A percentile compares a stretch with the other conserved stretches of the same genome.
Evolutionary conservation across 2,888 invertebrate genomes (phyloP).

Genomic region (Caenorhabditis panamensis): DNA sequence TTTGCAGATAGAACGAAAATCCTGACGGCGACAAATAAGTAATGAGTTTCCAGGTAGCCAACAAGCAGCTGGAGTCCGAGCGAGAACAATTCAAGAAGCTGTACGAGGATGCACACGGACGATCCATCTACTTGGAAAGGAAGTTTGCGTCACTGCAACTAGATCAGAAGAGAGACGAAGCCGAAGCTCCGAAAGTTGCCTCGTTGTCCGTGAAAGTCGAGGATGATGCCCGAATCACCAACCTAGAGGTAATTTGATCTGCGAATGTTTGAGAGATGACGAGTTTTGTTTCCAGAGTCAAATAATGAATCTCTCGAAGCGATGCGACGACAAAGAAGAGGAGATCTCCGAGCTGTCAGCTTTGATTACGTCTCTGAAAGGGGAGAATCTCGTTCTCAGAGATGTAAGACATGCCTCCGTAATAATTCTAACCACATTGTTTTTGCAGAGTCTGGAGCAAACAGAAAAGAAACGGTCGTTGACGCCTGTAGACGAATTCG

Average conservation of each 20-base stretch:
- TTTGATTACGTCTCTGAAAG: slow-evolving; percentile 23
- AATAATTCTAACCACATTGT: neutral
- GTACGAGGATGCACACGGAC: slow-evolving; percentile 57
- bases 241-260: slow-evolving; percentile 33
- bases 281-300: slow-evolving; percentile 38
- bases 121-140: slow-evolving; percentile 55
- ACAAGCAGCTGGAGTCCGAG: slow-evolving; percentile 45
- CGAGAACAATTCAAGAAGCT: slow-evolving; percentile 61
- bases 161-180: slow-evolving; percentile 48
- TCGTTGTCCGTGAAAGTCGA: slow-evolving; percentile 2
- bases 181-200: slow-evolving; percentile 18
- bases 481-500: slow-evolving; percentile 44
- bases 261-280: neutral
- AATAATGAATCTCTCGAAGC: slow-evolving; percentile 51
- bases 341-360: slow-evolving; percentile 44
- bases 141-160: slow-evolving; percentile 59
- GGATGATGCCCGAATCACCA: slow-evolving; percentile 35
- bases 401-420: slow-evolving; percentile 5
- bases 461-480: slow-evolving; percentile 34
- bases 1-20: neutral
- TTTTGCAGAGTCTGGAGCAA: slow-evolving; percentile 27
- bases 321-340: slow-evolving; percentile 54
- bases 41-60: slow-evolving; percentile 27
- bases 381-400: slow-evolving; percentile 38
- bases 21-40: no score